Evolutionary conservation across 2,888 invertebrate genomes (phyloP).

Genomic region (Hemithea aestivaria): DNA sequence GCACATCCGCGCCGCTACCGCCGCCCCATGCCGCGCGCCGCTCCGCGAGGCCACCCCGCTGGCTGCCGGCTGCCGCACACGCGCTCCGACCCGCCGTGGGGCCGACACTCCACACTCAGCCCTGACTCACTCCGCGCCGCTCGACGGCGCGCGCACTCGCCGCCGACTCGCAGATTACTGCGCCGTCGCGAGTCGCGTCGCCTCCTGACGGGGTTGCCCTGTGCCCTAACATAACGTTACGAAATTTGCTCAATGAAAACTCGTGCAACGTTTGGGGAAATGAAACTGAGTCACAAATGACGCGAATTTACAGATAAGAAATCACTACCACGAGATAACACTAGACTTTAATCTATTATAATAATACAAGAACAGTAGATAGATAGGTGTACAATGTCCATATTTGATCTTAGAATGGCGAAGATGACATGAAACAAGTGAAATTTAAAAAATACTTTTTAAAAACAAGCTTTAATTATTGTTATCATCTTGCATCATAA

Average conservation of each 20-base stretch:
- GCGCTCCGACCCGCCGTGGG: slow-evolving; percentile 54
- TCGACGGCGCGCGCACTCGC: slow-evolving; percentile 26
- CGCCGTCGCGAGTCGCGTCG: slow-evolving; percentile 20
- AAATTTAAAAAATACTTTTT: no score
- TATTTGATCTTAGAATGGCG: no score
- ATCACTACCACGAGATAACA: no score
- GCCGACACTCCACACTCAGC: slow-evolving; percentile 35
- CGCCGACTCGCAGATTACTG: slow-evolving; percentile 28
- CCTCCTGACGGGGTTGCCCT: slow-evolving; percentile 41
- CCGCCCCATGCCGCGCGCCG: slow-evolving; percentile 84
- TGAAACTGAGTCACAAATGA: no score
- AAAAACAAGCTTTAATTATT: no score
- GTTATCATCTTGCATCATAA: no score
- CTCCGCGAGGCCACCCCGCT: slow-evolving; percentile 53
- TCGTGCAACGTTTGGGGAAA: slow-evolving; percentile 3
- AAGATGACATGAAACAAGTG: no score
- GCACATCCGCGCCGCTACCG: slow-evolving; percentile 86
- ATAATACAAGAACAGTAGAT: no score
- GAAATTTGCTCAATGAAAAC: slow-evolving; percentile 27
- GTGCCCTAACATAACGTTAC: slow-evolving; percentile 15
- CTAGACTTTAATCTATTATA: no score
- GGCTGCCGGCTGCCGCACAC: slow-evolving; percentile 47
- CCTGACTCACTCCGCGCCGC: slow-evolving; percentile 31
- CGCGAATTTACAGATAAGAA: no score
- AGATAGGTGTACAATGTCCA: no score